Evolutionary conservation across 2,888 invertebrate species (phyloP).

Genomic region (Netelia virgata): DNA sequence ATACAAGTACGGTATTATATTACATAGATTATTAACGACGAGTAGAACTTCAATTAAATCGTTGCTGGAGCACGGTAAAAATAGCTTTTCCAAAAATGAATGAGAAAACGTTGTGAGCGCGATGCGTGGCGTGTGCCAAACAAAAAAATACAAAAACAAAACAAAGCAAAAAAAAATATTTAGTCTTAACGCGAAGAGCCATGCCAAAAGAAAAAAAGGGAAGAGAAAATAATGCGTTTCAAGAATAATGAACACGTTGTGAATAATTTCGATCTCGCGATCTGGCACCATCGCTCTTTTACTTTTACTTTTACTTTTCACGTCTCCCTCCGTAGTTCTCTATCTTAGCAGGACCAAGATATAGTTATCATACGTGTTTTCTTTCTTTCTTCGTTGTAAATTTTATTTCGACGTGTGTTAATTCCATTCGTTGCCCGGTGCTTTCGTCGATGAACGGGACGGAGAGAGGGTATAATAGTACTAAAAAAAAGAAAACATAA

Average conservation of each 20-base stretch:
- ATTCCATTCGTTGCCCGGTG: slow-evolving; percentile 52
- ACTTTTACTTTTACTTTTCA: slow-evolving; percentile 12
- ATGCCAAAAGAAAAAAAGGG: slow-evolving; percentile 50
- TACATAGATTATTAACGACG: slow-evolving; percentile 42
- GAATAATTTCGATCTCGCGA: slow-evolving; percentile 18
- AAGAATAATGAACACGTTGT: no score
- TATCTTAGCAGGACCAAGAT: slow-evolving; percentile 66
- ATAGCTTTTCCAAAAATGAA: slow-evolving; percentile 62
- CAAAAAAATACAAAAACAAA: neutral
- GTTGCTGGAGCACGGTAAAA: slow-evolving; percentile 65
- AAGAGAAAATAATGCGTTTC: neutral
- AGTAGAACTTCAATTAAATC: slow-evolving; percentile 58
- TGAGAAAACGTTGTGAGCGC: slow-evolving; percentile 30
- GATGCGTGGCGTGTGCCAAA: slow-evolving; percentile 62
- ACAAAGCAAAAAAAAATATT: neutral
- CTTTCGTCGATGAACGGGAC: slow-evolving; percentile 54
- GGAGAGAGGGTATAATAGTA: slow-evolving; percentile 33
- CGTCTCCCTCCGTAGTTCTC: slow-evolving; percentile 48
- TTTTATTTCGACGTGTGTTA: slow-evolving; percentile 14
- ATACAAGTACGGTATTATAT: slow-evolving; percentile 16
- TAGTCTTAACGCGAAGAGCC: slow-evolving; percentile 17
- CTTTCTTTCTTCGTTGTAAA: slow-evolving; percentile 4
- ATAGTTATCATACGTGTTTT: slow-evolving; percentile 30
- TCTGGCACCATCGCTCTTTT: slow-evolving; percentile 50
- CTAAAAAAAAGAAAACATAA: slow-evolving; percentile 29